Conservation (phyloP, 2,888 invertebrate species). For the Hypolimnas misippus region DNA sequence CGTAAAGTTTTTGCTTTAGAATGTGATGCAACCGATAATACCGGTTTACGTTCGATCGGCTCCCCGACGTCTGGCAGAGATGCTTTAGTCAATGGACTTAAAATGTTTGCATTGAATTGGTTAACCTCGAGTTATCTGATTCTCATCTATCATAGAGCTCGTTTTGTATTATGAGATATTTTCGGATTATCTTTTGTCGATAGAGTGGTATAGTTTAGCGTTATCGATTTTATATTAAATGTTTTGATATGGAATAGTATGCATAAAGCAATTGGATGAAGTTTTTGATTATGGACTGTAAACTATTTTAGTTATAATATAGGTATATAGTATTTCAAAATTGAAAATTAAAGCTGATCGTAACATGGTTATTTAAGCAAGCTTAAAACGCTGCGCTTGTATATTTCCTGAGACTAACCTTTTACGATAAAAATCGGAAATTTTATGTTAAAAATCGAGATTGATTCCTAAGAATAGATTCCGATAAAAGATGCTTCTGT, state of each 20-base stretch:
- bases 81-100: constrained; percentile 65
- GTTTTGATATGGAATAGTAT: no score
- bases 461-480: constrained; percentile 48
- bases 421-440: not conserved
- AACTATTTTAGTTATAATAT: no score
- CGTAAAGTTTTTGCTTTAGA: constrained; percentile 55
- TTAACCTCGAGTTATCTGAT: constrained; percentile 56
- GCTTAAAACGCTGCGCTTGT: no score
- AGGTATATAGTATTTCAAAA: no score
- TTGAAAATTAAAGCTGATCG: no score
- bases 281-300: no score
- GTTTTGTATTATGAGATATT: not conserved
- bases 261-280: no score
- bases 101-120: constrained; percentile 65
- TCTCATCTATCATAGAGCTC: constrained; percentile 45
- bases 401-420: not conserved
- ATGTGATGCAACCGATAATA: constrained; percentile 67
- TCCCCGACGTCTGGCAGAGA: constrained; percentile 73
- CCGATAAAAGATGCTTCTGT: constrained; percentile 57
- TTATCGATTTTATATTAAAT: no score
- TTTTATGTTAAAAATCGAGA: not conserved
- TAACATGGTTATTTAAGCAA: no score
- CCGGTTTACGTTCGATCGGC: constrained; percentile 73
- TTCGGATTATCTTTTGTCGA: not conserved
- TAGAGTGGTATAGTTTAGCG: not conserved